Evolutionary conservation across 2,113 vertebrate species (phyloP), one percentile per base, ranked within the genome.

Genomic region (Lasiurus cinereus): DNA sequence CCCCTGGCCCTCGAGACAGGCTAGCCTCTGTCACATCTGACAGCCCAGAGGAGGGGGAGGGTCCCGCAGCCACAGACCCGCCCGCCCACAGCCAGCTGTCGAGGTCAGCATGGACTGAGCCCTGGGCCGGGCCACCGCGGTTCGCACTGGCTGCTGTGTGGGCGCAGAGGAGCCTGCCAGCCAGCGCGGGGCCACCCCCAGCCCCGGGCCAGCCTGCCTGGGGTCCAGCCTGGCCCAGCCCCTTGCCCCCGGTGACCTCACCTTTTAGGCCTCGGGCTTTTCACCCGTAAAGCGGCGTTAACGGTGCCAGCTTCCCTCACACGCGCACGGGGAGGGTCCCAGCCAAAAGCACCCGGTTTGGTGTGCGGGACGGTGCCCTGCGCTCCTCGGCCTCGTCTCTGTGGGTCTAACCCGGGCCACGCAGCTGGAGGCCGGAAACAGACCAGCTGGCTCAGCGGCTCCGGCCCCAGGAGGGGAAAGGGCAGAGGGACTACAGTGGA

Each of bases 121-220:
- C 0, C 10, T 10, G 39, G 0, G 24, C 39, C 48, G 46, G 86
- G 33, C 21, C 3, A 3, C 36, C 8, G 78, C 18, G 9, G 9
- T 10, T 36, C 13, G 70, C 24, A 15, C 0, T 1, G 39, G 21
- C n/a, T 7, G 0, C 1, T 3, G 12, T 1, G 0, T 31, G 29
- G 33, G 15, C 22, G 62, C 27, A n/a, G 33, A 22, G 67, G 8
- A n/a, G n/a, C 66, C 66, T 9, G 46, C 14, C 12, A 1, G 43
- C 59, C 14, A 1, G 7, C 18, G 39, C 4, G 0, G 13, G 33
- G 56, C 74, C n/a, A 14, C 19, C 31, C 13, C 43, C n/a, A 2
- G 39, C 27, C 4, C n/a, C 13, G 0, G 21, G 62, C 39, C 18
- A 29, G 50, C 39, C 64, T 24, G 43, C n/a, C 31, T 39, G 79